Conservation (phyloP, 2,888 invertebrate genomes). For the Drosophila peninsularis region DNA sequence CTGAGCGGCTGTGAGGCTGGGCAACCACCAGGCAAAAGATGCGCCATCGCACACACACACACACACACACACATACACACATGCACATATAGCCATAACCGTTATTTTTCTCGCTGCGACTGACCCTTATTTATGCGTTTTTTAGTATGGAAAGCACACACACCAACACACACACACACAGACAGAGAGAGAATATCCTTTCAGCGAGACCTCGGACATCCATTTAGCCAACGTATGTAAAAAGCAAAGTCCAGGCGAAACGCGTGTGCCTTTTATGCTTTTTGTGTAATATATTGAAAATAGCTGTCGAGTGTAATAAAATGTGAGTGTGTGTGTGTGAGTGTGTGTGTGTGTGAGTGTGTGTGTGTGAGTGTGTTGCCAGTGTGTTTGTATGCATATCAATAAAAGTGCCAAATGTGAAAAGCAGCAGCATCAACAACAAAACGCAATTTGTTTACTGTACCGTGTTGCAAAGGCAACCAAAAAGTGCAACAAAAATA, state of each 20-base stretch:
- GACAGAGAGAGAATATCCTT: slow-evolving; percentile 61
- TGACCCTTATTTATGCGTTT: slow-evolving; percentile 79
- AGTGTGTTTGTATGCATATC: slow-evolving; percentile 70
- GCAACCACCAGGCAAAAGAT: slow-evolving; percentile 47
- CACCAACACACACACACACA: slow-evolving; percentile 15
- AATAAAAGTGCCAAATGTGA: slow-evolving; percentile 78
- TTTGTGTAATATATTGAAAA: slow-evolving; percentile 81
- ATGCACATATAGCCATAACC: slow-evolving; percentile 53
- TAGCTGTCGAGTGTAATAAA: slow-evolving; percentile 82
- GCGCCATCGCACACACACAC: slow-evolving; percentile 9
- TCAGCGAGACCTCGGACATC: slow-evolving; percentile 47
- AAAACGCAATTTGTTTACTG: slow-evolving; percentile 75
- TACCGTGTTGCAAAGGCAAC: slow-evolving; percentile 23
- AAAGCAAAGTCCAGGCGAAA: slow-evolving; percentile 51
- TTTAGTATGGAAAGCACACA: slow-evolving; percentile 80
- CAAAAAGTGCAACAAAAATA: background rate
- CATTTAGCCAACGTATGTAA: slow-evolving; percentile 65
- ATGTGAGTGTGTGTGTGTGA: slow-evolving; percentile 55
- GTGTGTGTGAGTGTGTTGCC: slow-evolving; percentile 12
- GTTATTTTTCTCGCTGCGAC: slow-evolving; percentile 63
- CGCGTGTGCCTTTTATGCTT: slow-evolving; percentile 71
- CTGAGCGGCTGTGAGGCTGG: slow-evolving; percentile 8
- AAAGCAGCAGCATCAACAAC: slow-evolving; percentile 39
- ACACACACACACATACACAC: slow-evolving; percentile 7
- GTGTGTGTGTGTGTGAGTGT: slow-evolving; percentile 36